phyloP scores from a whole-genome alignment of 2,113 vertebrate genomes.

The Corythornis cristatus region DNA sequence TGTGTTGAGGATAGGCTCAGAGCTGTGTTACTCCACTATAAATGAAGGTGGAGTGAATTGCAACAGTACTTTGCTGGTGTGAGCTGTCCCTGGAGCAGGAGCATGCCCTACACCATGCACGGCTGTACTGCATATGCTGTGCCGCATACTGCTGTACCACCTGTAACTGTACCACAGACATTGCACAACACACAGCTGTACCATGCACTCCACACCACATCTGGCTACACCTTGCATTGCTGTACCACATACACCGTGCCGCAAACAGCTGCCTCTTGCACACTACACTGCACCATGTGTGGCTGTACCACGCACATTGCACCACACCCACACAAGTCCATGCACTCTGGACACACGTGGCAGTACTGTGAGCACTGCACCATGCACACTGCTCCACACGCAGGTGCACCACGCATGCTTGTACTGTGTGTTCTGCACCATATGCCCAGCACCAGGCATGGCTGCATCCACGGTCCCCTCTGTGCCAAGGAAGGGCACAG shows the following conservation, averaged over 20 bases:
- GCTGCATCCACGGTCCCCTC: accelerated
- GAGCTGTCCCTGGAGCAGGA: neutral
- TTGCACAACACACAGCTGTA: neutral
- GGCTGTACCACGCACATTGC: too few relatives aligned
- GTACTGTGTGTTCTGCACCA: neutral
- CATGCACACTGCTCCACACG: neutral
- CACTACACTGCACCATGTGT: too few relatives aligned
- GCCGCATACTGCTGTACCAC: too few relatives aligned
- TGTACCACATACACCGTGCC: neutral
- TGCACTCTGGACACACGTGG: accelerated
- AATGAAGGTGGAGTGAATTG: neutral
- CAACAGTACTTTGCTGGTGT: neutral
- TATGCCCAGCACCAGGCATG: accelerated
- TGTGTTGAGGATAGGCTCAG: accelerated
- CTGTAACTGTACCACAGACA: neutral
- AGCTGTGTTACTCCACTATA: accelerated
- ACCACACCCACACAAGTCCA: neutral
- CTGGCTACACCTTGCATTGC: too few relatives aligned
- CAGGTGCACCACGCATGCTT: accelerated
- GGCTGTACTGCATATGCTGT: too few relatives aligned
- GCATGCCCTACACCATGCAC: accelerated
- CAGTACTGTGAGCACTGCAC: accelerated
- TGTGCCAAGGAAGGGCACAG: neutral
- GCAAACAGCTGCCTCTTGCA: too few relatives aligned
- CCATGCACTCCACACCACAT: neutral